Conservation (phyloP, 2,113 vertebrate genomes). For the Gasterosteus aculeatus region DNA sequence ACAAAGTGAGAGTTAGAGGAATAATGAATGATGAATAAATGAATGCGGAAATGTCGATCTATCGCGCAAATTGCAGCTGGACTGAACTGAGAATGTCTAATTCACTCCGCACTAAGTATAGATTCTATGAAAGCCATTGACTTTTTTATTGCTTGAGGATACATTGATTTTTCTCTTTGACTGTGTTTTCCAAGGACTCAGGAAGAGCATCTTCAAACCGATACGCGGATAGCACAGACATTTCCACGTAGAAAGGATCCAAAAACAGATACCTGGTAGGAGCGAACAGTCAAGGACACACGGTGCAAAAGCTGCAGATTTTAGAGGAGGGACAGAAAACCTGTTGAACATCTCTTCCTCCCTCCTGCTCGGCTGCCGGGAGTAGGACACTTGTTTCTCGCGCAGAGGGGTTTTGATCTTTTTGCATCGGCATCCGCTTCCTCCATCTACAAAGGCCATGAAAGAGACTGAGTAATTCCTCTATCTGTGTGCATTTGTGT, state of each 20-base stretch:
- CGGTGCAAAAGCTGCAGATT: constrained; percentile 29
- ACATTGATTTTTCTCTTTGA: constrained; percentile 74
- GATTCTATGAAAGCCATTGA: constrained; percentile 70
- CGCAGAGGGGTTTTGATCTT: constrained; percentile 85
- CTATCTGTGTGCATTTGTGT: constrained; percentile 44
- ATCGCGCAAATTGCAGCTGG: constrained; percentile 32
- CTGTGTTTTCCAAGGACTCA: constrained; percentile 67
- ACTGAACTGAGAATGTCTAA: constrained; percentile 40
- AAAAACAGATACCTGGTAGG: constrained; percentile 64
- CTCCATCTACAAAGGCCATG: constrained; percentile 86
- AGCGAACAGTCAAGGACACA: constrained; percentile 52
- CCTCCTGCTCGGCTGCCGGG: constrained; percentile 75
- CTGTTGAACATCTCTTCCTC: constrained; percentile 86
- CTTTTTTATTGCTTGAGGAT: constrained; percentile 74
- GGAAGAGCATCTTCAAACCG: constrained; percentile 59
- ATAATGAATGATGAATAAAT: constrained; percentile 57
- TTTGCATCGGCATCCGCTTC: constrained; percentile 86
- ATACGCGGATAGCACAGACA: constrained; percentile 35
- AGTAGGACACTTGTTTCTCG: constrained; percentile 85
- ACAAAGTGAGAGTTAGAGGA: constrained; percentile 27
- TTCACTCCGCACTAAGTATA: constrained; percentile 64
- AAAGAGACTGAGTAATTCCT: constrained; percentile 82
- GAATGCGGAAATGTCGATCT: constrained; percentile 27
- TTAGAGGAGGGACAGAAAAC: constrained; percentile 68
- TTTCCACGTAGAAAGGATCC: constrained; percentile 51